Evolutionary conservation across 2,888 invertebrate species (phyloP).

Genomic region (Fabriciana adippe): DNA sequence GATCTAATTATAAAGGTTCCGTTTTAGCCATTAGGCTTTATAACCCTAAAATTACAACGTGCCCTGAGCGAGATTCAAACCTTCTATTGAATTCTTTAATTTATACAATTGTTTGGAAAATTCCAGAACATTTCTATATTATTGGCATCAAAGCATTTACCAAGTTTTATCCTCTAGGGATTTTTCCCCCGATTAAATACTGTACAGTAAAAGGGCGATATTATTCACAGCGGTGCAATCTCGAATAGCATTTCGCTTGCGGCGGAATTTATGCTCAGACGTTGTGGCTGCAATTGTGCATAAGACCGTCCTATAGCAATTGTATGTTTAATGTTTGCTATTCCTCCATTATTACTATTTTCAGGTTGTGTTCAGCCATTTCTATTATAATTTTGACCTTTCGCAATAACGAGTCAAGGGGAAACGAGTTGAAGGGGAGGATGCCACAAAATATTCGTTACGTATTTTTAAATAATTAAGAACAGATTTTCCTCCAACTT

Average conservation of each 20-base stretch:
- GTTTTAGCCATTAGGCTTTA: no score
- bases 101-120: neutral
- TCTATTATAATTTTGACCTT: neutral
- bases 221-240: conserved; percentile 20
- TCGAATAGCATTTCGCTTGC: conserved; percentile 19
- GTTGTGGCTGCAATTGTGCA: conserved; percentile 19
- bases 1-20: no score
- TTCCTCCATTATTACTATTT: conserved; percentile 10
- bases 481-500: no score
- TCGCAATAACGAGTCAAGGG: neutral
- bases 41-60: no score
- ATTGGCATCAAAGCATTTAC: neutral
- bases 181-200: conserved; percentile 12
- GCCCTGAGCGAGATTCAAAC: no score
- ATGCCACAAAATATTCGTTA: no score
- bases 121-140: neutral
- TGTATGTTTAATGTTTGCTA: conserved; percentile 9
- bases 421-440: neutral
- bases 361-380: neutral
- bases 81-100: no score
- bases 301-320: conserved; percentile 8
- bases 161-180: conserved; percentile 10
- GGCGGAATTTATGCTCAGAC: conserved; percentile 14
- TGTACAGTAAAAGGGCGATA: conserved; percentile 16
- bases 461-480: no score